phyloP scores from a whole-genome alignment of 2,797 vertebrate genomes.

The Limosa lapponica region DNA sequence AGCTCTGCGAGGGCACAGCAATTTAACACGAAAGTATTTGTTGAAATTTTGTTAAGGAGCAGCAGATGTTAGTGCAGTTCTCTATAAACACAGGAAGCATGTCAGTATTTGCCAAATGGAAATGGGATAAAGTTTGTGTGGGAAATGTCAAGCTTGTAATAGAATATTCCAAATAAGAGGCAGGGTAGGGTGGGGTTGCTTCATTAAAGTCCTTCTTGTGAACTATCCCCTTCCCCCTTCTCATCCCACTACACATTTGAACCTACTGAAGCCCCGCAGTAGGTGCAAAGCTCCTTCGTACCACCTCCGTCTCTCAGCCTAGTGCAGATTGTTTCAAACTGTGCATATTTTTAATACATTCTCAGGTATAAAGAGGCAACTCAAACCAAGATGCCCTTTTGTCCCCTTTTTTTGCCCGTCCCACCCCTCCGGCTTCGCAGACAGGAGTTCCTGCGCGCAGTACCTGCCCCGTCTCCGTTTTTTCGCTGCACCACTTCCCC shows the following conservation, averaged over 20 bases:
- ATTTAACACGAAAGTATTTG: neutral
- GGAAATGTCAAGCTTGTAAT: neutral
- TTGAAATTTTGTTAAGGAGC: slow-evolving; percentile 20
- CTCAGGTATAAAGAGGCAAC: neutral
- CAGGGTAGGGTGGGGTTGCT: neutral
- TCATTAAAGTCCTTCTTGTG: neutral
- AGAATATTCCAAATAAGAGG: neutral
- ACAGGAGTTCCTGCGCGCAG: neutral
- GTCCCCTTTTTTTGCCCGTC: neutral
- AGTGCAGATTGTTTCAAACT: neutral
- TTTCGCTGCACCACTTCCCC: slow-evolving; percentile 98
- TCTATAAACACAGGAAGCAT: slow-evolving; percentile 27
- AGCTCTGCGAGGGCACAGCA: neutral
- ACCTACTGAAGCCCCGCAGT: neutral
- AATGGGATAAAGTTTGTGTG: slow-evolving; percentile 6
- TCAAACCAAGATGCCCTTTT: neutral
- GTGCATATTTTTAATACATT: neutral
- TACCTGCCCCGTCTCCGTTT: slow-evolving; percentile 92
- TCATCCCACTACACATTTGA: neutral
- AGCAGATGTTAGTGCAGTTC: slow-evolving; percentile 42
- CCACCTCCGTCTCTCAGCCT: neutral
- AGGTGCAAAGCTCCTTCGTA: neutral
- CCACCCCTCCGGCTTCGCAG: neutral
- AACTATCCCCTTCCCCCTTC: neutral
- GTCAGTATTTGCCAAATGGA: neutral